Evolutionary conservation across 2,888 invertebrate species (phyloP), one percentile per base, ranked within the genome.

Genomic region (Lacanobia wlatinum): DNA sequence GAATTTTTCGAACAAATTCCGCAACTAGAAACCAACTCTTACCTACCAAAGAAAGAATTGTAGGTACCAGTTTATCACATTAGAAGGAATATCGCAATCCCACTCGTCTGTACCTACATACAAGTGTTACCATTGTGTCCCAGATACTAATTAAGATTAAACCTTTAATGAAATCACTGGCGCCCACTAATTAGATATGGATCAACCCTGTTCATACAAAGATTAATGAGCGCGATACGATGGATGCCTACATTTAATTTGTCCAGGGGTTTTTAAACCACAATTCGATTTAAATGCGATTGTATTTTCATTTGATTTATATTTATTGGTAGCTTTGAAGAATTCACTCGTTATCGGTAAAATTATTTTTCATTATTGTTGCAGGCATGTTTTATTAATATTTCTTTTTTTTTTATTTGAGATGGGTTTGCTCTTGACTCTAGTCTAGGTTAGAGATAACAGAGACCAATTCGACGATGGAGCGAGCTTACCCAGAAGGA

Each of bases 201-300:
- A 84, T 84, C 84, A 73, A 73, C 62, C 67, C 77, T 80, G 80
- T 80, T 84, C 78, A 83, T 78, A 78, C 73, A 53, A 23, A 77
- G 86, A 84, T 84, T 74, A 84, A 85, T 84, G 74, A 81, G 63
- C 9, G n/a, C 9, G 84, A 84, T 84, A 85, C 56, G 56, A 60
- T 34, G 69, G 60, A 72, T 77, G 68, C 70, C 68, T 28, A 62
- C 50, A 46, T 69, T 60, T 59, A 53, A 56, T 56, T 65, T 28
- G 12, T 65, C 63, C 48, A 34, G 38, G 14, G 61, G 43, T 71
- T 77, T 80, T 76, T 69, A 65, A 70, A 64, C 63, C 64, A 50
- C 61, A 28, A 48, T 52, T 18, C 52, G 34, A 59, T 40, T 64
- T 78, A n/a, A n/a, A 73, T 68, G 23, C 40, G 70, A 82, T 82